These are phyloP conservation scores for Drosophila borealis DNA, from an alignment of 2,888 invertebrate species.

Conservation along the genomic window DNA sequence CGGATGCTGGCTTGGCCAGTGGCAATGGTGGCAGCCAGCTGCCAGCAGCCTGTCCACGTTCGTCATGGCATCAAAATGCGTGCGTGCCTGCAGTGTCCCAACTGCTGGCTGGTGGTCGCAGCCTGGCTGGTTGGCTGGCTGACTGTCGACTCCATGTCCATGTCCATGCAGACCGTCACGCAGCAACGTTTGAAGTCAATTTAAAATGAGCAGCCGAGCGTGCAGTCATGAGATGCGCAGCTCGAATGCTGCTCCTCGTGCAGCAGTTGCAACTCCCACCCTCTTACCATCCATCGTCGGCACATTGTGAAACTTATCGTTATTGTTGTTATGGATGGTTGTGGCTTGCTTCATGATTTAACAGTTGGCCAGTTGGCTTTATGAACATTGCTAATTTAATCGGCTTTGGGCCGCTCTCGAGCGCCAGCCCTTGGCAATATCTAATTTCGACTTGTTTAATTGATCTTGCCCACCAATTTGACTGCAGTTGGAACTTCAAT, in stretches of 20 bases:
- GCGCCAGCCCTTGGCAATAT: constrained; percentile 18
- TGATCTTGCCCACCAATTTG: constrained; percentile 63
- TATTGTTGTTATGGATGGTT: constrained; percentile 67
- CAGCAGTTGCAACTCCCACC: background rate
- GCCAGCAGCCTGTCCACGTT: constrained; percentile 63
- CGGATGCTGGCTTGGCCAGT: background rate
- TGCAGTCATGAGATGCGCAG: constrained; percentile 76
- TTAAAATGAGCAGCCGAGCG: constrained; percentile 80
- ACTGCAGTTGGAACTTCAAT: constrained; percentile 55
- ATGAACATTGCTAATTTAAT: constrained; percentile 80
- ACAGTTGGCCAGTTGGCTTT: constrained; percentile 69
- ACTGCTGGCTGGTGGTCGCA: constrained; percentile 26
- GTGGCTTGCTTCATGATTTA: constrained; percentile 65
- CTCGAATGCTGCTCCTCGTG: constrained; percentile 21
- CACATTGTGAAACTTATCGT: constrained; percentile 54
- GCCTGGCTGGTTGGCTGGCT: constrained; percentile 1
- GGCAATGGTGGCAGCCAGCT: constrained; percentile 13
- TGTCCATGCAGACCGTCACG: constrained; percentile 78
- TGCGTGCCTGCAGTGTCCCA: constrained; percentile 64
- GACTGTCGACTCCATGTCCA: constrained; percentile 55
- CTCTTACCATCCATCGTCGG: background rate
- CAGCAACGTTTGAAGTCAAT: constrained; percentile 81
- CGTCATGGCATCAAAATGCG: constrained; percentile 74
- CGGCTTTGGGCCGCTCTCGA: constrained; percentile 51
- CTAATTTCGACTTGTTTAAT: constrained; percentile 59